Base-by-base conservation (phyloP, 2,113 vertebrate species). In the Odocoileus virginianus region DNA sequence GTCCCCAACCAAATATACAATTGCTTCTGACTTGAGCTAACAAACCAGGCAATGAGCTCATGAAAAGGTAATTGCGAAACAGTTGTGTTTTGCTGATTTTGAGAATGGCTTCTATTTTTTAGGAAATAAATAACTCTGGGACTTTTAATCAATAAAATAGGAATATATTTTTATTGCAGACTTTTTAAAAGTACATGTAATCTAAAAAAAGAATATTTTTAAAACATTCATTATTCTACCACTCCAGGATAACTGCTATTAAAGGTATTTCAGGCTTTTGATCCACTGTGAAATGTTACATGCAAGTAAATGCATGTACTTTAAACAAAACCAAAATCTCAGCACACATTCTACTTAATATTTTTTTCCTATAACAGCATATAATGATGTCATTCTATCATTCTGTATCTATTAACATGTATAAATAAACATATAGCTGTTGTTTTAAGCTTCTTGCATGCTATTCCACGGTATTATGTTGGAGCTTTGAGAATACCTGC, bases 1-100 rank as follows among this genome's bases (percentile, higher is more conserved):
- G 74, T 96, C 57, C 58, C 85, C 47, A 67, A 81, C 64, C 55
- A 97, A 96, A 96, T 85, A 94, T 21, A 40, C 86, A 85, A 86
- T 94, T 94, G 83, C 60, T 97, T 96, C 54, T 89, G 96, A 98
- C 58, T 95, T 93, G 57, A 91, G 36, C 88, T 94, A 93, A 91
- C 64, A 96, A 55, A 95, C 23, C 88, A 88, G 91, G 82, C 28
- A 61, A 50, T 36, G 60, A 91, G 74, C 57, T 96, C 67, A 78
- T 47, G 58, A 84, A 85, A 96, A 87, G 67, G 71, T 67, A 82
- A 71, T 76, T 43, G 55, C 50, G 85, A 79, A 50, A 92, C 86
- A 79, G 87, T 96, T 95, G 92, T 43, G 54, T 30, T 85, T 84
- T 64, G 82, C 89, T 52, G 93, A 86, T 94, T 94, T 83, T 71